Conservation (phyloP, 1,140 invertebrate species). For the Drosophila teissieri region DNA sequence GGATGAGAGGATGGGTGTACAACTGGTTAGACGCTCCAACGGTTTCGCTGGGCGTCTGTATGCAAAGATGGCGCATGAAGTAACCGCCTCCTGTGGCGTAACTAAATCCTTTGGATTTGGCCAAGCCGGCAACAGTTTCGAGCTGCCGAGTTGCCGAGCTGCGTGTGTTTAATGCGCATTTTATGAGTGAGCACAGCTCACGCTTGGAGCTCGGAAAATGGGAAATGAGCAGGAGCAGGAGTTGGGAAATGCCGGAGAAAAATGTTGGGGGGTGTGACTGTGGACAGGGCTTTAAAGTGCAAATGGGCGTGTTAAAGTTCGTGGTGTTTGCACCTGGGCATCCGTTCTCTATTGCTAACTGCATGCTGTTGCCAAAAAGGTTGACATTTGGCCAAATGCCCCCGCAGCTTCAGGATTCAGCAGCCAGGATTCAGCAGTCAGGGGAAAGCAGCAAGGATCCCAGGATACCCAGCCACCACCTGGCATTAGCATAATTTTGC, state of each 20-base stretch:
- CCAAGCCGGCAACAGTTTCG: conserved; percentile 55
- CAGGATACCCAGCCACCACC: conserved; percentile 40
- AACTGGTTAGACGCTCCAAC: conserved; percentile 33
- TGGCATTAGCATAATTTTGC: conserved; percentile 81
- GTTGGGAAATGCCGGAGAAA: background rate
- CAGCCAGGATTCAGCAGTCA: background rate
- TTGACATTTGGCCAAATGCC: conserved; percentile 55
- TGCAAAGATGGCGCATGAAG: conserved; percentile 82
- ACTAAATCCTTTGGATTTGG: conserved; percentile 81
- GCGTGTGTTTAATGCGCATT: conserved; percentile 81
- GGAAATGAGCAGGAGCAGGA: background rate
- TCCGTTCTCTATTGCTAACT: conserved; percentile 47
- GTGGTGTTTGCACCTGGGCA: conserved; percentile 53
- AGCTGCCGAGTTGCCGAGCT: conserved; percentile 67
- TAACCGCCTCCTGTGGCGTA: conserved; percentile 78
- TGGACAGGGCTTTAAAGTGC: conserved; percentile 65
- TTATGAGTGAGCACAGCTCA: conserved; percentile 72
- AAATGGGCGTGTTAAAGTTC: conserved; percentile 69
- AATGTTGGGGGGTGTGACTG: background rate
- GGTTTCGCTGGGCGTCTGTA: conserved; percentile 29
- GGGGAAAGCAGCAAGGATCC: background rate
- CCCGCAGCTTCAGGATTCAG: background rate
- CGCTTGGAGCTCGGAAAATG: conserved; percentile 10
- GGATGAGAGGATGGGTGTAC: background rate
- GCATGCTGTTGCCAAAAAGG: conserved; percentile 56